These are phyloP conservation scores for Anthoptus insignis DNA, from an alignment of 2,888 invertebrate species.

Conservation along the genomic window DNA sequence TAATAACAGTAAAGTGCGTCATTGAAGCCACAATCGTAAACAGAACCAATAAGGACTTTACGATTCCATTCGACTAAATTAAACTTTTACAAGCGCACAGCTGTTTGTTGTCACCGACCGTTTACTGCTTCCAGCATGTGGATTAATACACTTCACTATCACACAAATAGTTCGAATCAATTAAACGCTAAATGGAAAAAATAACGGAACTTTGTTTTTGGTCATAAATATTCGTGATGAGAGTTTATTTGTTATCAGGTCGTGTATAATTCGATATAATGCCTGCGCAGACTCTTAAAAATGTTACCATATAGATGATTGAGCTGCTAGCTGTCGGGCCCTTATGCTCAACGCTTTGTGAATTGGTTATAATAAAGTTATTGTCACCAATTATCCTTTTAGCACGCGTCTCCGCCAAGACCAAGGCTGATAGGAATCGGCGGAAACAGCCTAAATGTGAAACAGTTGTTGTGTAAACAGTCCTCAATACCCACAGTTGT, in stretches of 20 bases:
- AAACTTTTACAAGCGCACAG: slow-evolving; percentile 79
- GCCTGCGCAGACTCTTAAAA: too few relatives aligned
- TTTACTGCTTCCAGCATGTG: slow-evolving; percentile 21
- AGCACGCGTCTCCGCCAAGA: too few relatives aligned
- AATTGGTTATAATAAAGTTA: too few relatives aligned
- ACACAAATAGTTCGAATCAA: not conserved
- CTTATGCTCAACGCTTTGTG: too few relatives aligned
- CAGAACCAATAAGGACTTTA: slow-evolving; percentile 80
- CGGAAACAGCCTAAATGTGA: too few relatives aligned
- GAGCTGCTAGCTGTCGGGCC: too few relatives aligned
- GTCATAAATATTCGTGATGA: not conserved
- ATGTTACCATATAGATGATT: too few relatives aligned
- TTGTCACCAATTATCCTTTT: too few relatives aligned
- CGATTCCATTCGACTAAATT: slow-evolving; percentile 81
- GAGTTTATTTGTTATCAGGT: not conserved
- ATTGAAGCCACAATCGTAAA: slow-evolving; percentile 74
- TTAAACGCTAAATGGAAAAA: not conserved
- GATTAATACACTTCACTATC: not conserved
- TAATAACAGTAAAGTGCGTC: slow-evolving; percentile 63
- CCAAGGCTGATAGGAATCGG: too few relatives aligned
- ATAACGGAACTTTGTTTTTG: not conserved
- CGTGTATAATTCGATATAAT: too few relatives aligned
- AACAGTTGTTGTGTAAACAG: too few relatives aligned
- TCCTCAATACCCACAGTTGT: too few relatives aligned
- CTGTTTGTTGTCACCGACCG: slow-evolving; percentile 65